These are phyloP conservation scores for Epizoanthus scotinus DNA, from an alignment of 92 coral and sea anemone species.

Conservation along the genomic window DNA sequence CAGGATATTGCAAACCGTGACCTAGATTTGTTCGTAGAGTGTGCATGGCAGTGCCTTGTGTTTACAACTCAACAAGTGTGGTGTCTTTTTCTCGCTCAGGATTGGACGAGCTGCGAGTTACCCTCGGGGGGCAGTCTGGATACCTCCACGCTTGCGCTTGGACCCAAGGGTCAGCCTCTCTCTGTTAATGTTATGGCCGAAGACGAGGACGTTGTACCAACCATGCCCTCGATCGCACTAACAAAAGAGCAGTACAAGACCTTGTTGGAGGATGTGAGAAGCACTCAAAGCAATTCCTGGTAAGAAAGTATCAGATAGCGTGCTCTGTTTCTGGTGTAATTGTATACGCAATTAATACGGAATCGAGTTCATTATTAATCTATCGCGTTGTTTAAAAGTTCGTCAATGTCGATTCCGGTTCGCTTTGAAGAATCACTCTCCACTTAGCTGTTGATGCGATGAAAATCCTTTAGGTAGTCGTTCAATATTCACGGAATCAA, in stretches of 20 bases:
- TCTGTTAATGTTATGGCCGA: conserved; percentile 36
- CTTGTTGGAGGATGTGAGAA: conserved; percentile 25
- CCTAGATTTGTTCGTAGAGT: neutral
- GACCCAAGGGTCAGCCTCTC: conserved; percentile 23
- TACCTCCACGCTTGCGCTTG: neutral
- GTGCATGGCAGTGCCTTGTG: neutral
- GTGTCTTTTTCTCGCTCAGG: conserved; percentile 10
- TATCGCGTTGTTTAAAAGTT: conserved; percentile 24
- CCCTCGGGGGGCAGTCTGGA: conserved; percentile 29
- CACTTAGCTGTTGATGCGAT: conserved; percentile 20
- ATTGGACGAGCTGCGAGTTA: conserved; percentile 29
- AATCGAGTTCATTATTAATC: conserved; percentile 6
- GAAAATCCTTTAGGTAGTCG: conserved; percentile 30
- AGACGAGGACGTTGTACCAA: conserved; percentile 38
- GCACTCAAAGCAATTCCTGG: conserved; percentile 18
- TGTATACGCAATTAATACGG: conserved; percentile 1
- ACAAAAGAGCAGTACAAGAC: conserved; percentile 39
- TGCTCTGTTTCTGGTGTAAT: conserved; percentile 12
- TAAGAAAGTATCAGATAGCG: conserved; percentile 11
- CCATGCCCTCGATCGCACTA: conserved; percentile 31
- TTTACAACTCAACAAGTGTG: conserved; percentile 22
- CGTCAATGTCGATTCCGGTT: conserved; percentile 8
- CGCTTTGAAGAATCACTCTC: conserved; percentile 5
- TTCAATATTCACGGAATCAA: neutral
- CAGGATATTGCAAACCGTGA: neutral